These are phyloP conservation scores for Ovibos moschatus DNA, from an alignment of 2,113 vertebrate species.

Conservation along the genomic window DNA sequence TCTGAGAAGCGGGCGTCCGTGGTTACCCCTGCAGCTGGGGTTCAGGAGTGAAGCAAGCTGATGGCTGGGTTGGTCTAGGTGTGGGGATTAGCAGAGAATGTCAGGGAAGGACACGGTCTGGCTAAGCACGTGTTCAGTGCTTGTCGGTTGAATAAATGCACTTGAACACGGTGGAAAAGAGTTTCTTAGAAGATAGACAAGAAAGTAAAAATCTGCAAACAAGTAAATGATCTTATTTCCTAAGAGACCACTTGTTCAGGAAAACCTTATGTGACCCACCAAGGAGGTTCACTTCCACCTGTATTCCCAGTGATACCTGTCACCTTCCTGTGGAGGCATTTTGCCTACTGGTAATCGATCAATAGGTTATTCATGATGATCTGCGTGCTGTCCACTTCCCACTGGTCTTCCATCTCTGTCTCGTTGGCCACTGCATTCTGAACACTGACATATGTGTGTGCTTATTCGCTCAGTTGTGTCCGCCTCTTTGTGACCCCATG, in stretches of 20 bases:
- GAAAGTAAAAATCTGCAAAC: not conserved
- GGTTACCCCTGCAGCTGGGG: not conserved
- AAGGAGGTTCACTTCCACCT: not conserved
- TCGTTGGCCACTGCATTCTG: not conserved
- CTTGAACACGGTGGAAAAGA: not conserved
- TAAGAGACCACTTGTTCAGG: not conserved
- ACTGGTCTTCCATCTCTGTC: not conserved
- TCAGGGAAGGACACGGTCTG: not conserved
- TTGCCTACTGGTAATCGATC: not conserved
- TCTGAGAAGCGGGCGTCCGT: accelerated
- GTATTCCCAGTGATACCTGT: too few species aligned
- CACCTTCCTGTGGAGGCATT: not conserved
- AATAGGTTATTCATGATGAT: too few species aligned
- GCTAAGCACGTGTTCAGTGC: not conserved
- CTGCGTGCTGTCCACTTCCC: not conserved
- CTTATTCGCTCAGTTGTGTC: not conserved
- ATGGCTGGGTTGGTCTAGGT: not conserved
- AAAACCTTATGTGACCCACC: not conserved
- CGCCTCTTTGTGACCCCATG: not conserved
- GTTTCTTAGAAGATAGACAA: not conserved
- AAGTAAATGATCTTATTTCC: not conserved
- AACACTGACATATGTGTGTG: not conserved
- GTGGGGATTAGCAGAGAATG: not conserved
- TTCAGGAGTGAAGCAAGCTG: not conserved
- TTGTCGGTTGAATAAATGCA: not conserved